These are phyloP conservation scores for Sebastes matsubarae DNA, from an alignment of 2,797 vertebrate genomes.

Conservation along the genomic window DNA sequence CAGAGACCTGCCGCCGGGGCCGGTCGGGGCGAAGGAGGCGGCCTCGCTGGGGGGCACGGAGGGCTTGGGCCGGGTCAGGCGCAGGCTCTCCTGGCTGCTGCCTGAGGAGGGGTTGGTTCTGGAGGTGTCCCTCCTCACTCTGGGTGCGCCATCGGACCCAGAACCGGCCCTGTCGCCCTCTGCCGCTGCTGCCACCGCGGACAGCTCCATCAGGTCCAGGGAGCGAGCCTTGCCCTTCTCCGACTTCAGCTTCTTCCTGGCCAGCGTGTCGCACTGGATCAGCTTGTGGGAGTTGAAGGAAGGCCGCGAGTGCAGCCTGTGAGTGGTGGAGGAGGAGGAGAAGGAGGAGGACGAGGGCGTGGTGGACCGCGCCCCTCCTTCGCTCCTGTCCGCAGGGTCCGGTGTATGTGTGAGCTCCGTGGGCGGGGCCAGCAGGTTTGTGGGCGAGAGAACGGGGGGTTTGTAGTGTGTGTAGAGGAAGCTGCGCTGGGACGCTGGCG, in stretches of 20 bases:
- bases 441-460: conserved; percentile 38
- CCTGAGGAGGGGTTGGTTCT: conserved; percentile 77
- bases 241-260: conserved; percentile 87
- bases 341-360: conserved; percentile 81
- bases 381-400: conserved; percentile 55
- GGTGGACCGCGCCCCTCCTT: conserved; percentile 74
- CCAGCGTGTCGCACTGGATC: conserved; percentile 95
- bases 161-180: conserved; percentile 21
- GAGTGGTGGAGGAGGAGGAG: conserved; percentile 77
- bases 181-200: background rate
- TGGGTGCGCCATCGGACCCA: background rate
- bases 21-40: conserved; percentile 63
- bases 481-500: conserved; percentile 55
- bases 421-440: conserved; percentile 29
- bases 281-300: conserved; percentile 94
- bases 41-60: conserved; percentile 55
- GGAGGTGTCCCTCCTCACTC: conserved; percentile 36
- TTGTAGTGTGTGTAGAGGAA: conserved; percentile 81
- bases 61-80: conserved; percentile 27
- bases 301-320: conserved; percentile 79
- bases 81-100: conserved; percentile 81
- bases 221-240: conserved; percentile 80
- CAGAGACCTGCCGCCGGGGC: conserved; percentile 62
- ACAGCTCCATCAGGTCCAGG: conserved; percentile 73
- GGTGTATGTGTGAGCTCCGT: conserved; percentile 44